Base-by-base conservation (phyloP, 37 sponge, comb jelly and placozoan species). In the Aplysina aerophoba region DNA sequence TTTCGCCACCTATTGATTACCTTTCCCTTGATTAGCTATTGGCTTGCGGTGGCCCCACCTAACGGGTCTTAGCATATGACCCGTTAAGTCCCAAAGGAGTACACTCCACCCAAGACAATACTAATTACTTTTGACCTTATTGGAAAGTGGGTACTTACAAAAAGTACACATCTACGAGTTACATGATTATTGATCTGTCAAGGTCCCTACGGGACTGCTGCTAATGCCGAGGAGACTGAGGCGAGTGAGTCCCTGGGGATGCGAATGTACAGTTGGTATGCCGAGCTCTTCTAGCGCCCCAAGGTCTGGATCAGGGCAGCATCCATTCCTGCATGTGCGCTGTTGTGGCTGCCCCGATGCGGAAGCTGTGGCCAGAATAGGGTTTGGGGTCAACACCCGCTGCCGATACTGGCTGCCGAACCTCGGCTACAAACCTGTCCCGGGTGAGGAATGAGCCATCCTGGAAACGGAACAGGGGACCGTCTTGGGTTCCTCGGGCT, bases 311-410 rank as follows among this genome's bases (percentile, higher is more conserved):
- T 73, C 4, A 31, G 12, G 37, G 22, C 31, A 20, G 74, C 22
- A 5, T 73, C 74, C 12, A 73, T 30, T 37, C 74, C 74, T 11
- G 74, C 74, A 8, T 30, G 35, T 34, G 74, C 71, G 87, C 87
- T 14, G 81, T 67, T 11, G 87, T 87, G 41, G 87, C 81, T 44
- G 81, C 87, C 58, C 87, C 81, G 59, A 87, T 87, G 60, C 81
- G 35, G 72, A 87, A 87, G 73, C 87, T 87, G 73, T 87, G 87
- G 20, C 87, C 87, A 5, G 81, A 55, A 20, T 81, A 87, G 28
- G 55, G 24, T 20, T 24, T 53, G 20, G 82, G 63, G 73, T 80
- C 59, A n/a, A 87, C 59, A 15, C 81, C 73, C 17, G 68, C 56
- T 27, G 68, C 28, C 33, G 60, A 15, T 53, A 87, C 40, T 19